Base-by-base conservation (phyloP, 1,140 invertebrate species). In the Drosophila melanica region DNA sequence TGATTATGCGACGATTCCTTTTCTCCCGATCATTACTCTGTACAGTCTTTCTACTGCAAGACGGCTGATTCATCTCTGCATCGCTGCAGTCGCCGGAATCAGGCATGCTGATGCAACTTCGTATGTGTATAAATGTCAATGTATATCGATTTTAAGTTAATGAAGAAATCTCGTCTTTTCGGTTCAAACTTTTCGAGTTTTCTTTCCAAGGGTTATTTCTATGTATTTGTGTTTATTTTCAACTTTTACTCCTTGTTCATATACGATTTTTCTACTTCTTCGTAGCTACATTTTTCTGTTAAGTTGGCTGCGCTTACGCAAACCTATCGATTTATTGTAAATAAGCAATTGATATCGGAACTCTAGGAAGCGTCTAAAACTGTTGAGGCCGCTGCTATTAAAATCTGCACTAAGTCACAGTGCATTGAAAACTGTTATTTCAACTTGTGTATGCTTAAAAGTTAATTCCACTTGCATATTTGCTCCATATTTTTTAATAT, bases 91-190 rank as follows among this genome's bases (percentile, higher is more conserved):
- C 81, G 67, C 80, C 84, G 69, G 90, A 90, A 75, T 89, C 77
- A 33, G 90, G 48, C 90, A 91, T 91, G 74, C 86, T 90, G 78
- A 90, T 90, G 81, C 84, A 90, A 90, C 57, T 75, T 39, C 57
- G 68, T 82, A 65, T 79, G 68, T 65, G 50, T 73, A 9, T 79
- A 30, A 71, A 63, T 73, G 3, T 73, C 16, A 30, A 8, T 54
- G 20, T 48, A 41, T 37, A 48, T 47, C 7, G 27, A 39, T 4
- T 42, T 30, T 5, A 12, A 53, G 33, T 47, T 44, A 47, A 67
- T 53, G 23, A 39, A 59, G 39, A 67, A 42, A 6, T 60, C 10
- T 73, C 18, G 12, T 30, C 27, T 60, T 33, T 14, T 5, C 16
- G 7, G 27, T 39, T 48, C 8, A 6, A 23, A 55, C 48, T 73